phyloP scores from a whole-genome alignment of 2,888 invertebrate genomes.

The Azorinus chamasolen region DNA sequence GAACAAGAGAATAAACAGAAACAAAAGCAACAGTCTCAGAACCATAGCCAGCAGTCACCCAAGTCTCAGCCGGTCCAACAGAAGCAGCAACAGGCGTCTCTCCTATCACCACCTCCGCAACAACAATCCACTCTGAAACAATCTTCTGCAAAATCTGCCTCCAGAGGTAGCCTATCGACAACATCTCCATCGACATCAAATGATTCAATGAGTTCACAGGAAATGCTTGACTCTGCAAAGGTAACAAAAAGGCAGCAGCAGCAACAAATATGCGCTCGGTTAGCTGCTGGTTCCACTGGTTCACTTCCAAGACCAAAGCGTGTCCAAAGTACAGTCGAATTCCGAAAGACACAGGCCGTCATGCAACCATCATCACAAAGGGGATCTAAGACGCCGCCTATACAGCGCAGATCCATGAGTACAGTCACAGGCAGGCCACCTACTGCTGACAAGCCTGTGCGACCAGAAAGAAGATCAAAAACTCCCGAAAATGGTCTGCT shows the following conservation, averaged over 20 bases:
- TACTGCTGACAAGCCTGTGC: constrained; percentile 44
- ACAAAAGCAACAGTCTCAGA: constrained; percentile 7
- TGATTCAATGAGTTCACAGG: constrained; percentile 72
- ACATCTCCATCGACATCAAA: constrained; percentile 68
- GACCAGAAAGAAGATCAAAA: constrained; percentile 58
- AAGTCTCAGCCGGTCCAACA: constrained; percentile 15
- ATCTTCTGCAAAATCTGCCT: constrained; percentile 31
- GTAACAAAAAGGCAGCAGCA: constrained; percentile 43
- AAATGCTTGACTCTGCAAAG: constrained; percentile 54
- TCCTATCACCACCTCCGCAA: constrained; percentile 2
- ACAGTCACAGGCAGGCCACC: constrained; percentile 54
- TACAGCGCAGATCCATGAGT: constrained; percentile 51
- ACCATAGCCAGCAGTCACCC: constrained; percentile 6
- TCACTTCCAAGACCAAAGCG: constrained; percentile 56
- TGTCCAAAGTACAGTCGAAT: constrained; percentile 58
- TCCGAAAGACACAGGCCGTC: constrained; percentile 55
- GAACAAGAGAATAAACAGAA: constrained; percentile 18
- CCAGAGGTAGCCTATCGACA: constrained; percentile 53
- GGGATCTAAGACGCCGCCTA: constrained; percentile 55
- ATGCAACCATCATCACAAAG: constrained; percentile 23
- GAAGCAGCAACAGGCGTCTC: constrained; percentile 6
- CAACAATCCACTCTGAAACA: constrained; percentile 26
- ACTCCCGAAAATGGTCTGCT: constrained; percentile 52
- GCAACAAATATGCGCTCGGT: constrained; percentile 52
- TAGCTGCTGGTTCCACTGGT: constrained; percentile 56